These are phyloP conservation scores for Eulemur rubriventer DNA, from an alignment of 2,797 vertebrate genomes.

Conservation along the genomic window DNA sequence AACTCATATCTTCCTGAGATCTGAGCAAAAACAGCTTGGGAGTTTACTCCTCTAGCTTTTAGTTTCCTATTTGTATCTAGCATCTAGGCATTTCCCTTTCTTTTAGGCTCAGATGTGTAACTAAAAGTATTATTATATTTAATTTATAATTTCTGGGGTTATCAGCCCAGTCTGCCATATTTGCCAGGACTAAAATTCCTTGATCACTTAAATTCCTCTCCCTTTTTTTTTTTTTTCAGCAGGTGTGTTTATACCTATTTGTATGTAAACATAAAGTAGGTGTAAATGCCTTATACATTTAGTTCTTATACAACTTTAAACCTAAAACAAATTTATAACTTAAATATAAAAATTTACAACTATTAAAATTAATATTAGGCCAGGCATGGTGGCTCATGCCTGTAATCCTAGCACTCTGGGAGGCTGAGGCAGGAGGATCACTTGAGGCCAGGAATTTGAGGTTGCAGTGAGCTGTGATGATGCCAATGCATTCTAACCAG, in stretches of 20 bases:
- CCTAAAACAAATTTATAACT: neutral
- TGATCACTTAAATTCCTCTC: neutral
- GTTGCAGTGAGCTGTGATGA: neutral
- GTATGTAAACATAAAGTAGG: neutral
- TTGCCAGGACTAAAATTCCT: constrained; percentile 4
- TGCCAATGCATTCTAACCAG: neutral
- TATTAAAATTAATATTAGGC: neutral
- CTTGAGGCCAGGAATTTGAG: neutral
- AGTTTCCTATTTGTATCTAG: neutral
- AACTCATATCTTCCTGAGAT: neutral
- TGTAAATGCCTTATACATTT: neutral
- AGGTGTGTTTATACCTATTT: neutral
- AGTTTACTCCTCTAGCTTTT: neutral
- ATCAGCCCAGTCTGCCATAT: neutral
- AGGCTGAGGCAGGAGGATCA: neutral
- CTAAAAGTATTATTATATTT: neutral
- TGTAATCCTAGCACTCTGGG: neutral
- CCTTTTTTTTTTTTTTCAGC: neutral
- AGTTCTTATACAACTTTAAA: neutral
- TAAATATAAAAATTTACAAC: constrained; percentile 7
- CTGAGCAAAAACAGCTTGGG: neutral
- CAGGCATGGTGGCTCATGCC: neutral
- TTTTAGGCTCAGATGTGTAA: neutral
- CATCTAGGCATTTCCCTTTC: neutral
- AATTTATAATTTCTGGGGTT: neutral